Evolutionary conservation across 2,797 vertebrate species (phyloP).

Genomic region (Alauda arvensis): DNA sequence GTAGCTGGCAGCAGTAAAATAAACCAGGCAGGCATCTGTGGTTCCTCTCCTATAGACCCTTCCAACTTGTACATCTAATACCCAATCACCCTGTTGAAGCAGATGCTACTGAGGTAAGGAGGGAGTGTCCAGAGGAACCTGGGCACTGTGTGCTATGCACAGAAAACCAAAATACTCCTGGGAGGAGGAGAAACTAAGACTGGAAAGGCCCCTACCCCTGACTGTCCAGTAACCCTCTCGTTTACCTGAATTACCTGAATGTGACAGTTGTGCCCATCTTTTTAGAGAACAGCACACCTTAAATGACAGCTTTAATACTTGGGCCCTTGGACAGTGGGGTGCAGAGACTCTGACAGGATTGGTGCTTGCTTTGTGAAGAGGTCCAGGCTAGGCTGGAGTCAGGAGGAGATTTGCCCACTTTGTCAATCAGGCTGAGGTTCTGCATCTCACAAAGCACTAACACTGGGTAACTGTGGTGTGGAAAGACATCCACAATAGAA

Average conservation of each 20-base stretch:
- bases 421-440: background rate
- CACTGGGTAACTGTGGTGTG: background rate
- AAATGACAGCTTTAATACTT: background rate
- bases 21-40: background rate
- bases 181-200: background rate
- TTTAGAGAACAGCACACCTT: background rate
- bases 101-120: background rate
- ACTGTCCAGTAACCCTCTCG: background rate
- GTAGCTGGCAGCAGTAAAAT: background rate
- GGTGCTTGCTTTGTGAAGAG: background rate
- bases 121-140: background rate
- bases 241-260: background rate
- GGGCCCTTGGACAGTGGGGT: background rate
- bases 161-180: background rate
- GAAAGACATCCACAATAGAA: background rate
- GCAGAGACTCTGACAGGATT: background rate
- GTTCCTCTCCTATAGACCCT: background rate
- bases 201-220: background rate
- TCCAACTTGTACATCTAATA: background rate
- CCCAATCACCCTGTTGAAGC: background rate
- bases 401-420: background rate
- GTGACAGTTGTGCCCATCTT: background rate
- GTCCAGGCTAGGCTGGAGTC: background rate
- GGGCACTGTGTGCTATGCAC: background rate
- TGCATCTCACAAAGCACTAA: background rate